Percentiles rank a stretch among this genome's conserved stretches.
Conservation (phyloP, 2,888 invertebrate species). For the Noctua fimbriata region DNA sequence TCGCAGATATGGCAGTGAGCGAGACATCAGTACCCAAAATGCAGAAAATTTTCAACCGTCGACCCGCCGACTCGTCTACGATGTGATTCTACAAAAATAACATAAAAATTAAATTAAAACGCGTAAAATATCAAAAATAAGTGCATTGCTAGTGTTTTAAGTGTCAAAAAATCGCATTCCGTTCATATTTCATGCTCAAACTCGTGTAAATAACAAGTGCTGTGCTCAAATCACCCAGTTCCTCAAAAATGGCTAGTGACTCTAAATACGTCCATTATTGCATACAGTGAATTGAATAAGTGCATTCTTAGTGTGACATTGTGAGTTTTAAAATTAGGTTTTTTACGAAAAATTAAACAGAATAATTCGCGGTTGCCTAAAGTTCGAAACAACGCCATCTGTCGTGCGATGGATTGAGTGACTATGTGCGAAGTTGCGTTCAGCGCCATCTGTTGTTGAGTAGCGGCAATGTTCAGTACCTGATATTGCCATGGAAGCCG, state of each 20-base stretch:
- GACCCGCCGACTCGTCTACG: constrained; percentile 67
- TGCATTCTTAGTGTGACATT: constrained; percentile 66
- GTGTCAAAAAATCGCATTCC: constrained; percentile 63
- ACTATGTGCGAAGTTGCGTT: constrained; percentile 41
- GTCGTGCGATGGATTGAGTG: constrained; percentile 40
- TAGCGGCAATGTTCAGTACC: constrained; percentile 74
- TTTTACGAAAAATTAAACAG: constrained; percentile 11
- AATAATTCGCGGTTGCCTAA: constrained; percentile 12
- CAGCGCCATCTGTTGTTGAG: constrained; percentile 81
- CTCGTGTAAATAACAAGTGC: constrained; percentile 58
- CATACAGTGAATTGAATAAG: constrained; percentile 80
- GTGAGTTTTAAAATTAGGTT: constrained; percentile 57
- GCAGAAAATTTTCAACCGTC: constrained; percentile 68
- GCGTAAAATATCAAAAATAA: constrained; percentile 33
- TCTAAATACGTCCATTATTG: constrained; percentile 75
- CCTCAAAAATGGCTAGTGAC: constrained; percentile 82
- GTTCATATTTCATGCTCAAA: constrained; percentile 71
- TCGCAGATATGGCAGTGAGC: constrained; percentile 77
- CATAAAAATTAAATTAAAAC: constrained; percentile 28
- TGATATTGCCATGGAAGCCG: constrained; percentile 85
- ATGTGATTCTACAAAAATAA: constrained; percentile 63
- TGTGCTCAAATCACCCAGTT: constrained; percentile 75
- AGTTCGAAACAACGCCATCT: constrained; percentile 58
- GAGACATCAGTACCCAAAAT: constrained; percentile 62
- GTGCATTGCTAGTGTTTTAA: constrained; percentile 56